phyloP scores from a whole-genome alignment of 2,113 vertebrate species.

The Anser cygnoides region DNA sequence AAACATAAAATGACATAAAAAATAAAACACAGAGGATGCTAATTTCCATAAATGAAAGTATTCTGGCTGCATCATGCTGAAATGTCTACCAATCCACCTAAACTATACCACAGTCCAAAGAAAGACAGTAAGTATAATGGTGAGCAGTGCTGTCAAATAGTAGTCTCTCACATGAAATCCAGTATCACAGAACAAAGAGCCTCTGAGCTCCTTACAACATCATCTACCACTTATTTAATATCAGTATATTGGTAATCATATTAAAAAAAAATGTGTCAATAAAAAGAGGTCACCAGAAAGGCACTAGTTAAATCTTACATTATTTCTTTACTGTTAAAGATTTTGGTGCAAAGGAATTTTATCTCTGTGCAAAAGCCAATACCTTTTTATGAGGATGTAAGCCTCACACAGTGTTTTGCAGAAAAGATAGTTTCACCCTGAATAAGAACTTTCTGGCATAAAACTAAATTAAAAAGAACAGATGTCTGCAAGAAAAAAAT shows the following conservation, averaged over 20 bases:
- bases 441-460: conserved; percentile 1
- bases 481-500: neutral
- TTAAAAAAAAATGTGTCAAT: neutral
- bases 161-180: neutral
- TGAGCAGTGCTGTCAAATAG: neutral
- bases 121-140: neutral
- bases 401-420: neutral
- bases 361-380: neutral
- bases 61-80: neutral
- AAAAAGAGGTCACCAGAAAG: neutral
- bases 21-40: neutral
- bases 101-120: neutral
- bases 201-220: neutral
- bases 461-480: conserved; percentile 16
- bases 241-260: neutral
- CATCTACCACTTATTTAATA: neutral
- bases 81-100: neutral
- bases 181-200: neutral
- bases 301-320: neutral
- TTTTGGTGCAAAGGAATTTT: neutral
- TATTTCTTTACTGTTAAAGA: neutral
- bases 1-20: neutral
- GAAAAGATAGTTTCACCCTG: neutral
- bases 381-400: neutral
- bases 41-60: neutral